phyloP scores from a whole-genome alignment of 2,888 invertebrate species.

The Eurytoma adleriae region DNA sequence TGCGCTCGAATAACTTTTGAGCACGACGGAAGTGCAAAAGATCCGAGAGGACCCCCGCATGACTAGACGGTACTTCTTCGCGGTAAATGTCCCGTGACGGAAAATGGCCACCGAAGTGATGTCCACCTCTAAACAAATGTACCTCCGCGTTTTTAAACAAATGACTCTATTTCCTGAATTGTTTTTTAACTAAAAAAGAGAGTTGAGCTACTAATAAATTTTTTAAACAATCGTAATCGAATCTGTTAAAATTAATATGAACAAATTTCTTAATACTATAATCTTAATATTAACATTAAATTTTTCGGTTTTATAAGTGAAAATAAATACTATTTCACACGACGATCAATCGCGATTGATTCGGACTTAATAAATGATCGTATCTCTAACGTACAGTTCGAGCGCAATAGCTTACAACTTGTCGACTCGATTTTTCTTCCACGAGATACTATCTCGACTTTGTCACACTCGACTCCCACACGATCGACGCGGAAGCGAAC shows the following conservation, averaged over 20 bases:
- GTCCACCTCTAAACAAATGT: slow-evolving; percentile 74
- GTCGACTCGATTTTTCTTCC: slow-evolving; percentile 47
- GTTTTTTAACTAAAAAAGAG: slow-evolving; percentile 3
- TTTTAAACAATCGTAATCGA: too few relatives aligned
- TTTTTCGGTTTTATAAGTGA: too few relatives aligned
- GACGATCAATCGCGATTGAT: slow-evolving; percentile 7
- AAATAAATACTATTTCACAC: too few relatives aligned
- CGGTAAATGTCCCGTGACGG: slow-evolving; percentile 73
- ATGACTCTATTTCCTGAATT: slow-evolving; percentile 39
- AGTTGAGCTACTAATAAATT: too few relatives aligned
- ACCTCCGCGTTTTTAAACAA: slow-evolving; percentile 60
- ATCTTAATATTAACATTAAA: too few relatives aligned
- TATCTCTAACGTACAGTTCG: background rate
- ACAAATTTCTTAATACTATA: too few relatives aligned
- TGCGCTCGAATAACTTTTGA: slow-evolving; percentile 48
- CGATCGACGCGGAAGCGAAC: slow-evolving; percentile 21
- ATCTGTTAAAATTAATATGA: too few relatives aligned
- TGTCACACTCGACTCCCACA: slow-evolving; percentile 20
- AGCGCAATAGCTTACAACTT: slow-evolving; percentile 34
- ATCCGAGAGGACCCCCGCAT: slow-evolving; percentile 49
- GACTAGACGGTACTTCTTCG: slow-evolving; percentile 61
- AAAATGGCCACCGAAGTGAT: slow-evolving; percentile 63
- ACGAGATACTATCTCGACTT: slow-evolving; percentile 26
- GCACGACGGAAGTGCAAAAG: slow-evolving; percentile 57
- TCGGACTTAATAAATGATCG: slow-evolving; percentile 29